phyloP scores from a whole-genome alignment of 2,888 invertebrate genomes.

The Pristionchus arcanus region DNA sequence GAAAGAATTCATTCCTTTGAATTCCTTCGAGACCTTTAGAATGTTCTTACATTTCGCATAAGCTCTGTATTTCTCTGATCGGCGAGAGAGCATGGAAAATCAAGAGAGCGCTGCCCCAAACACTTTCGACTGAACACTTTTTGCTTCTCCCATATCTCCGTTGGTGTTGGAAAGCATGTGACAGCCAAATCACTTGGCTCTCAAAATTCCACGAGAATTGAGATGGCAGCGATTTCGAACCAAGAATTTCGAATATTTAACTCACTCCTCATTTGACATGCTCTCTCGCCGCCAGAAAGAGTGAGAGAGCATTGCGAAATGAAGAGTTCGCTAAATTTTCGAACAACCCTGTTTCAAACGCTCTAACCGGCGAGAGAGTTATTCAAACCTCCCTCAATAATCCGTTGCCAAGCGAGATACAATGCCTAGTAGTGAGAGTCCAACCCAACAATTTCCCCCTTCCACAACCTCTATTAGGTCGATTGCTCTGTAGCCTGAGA shows the following conservation, averaged over 20 bases:
- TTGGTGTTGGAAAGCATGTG: background rate
- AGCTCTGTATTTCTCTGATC: background rate
- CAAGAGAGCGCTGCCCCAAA: background rate
- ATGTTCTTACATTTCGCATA: background rate
- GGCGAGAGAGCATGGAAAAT: background rate
- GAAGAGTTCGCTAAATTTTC: too few relatives aligned
- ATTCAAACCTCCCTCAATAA: background rate
- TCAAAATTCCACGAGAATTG: background rate
- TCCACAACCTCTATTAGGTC: background rate
- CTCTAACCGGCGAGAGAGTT: constrained; percentile 9
- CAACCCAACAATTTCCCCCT: background rate
- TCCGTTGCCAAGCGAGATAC: too few relatives aligned
- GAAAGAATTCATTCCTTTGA: background rate
- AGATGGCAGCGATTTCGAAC: background rate
- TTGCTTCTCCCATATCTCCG: background rate
- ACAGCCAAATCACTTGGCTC: background rate
- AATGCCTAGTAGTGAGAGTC: background rate
- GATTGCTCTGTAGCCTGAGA: background rate
- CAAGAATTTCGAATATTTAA: too few relatives aligned
- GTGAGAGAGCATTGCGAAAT: background rate
- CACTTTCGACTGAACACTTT: background rate
- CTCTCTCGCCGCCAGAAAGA: background rate
- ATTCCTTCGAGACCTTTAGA: background rate
- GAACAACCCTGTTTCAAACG: too few relatives aligned
- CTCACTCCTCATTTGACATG: background rate